phyloP scores from a whole-genome alignment of 2,113 vertebrate genomes.

The Prinia subflava region DNA sequence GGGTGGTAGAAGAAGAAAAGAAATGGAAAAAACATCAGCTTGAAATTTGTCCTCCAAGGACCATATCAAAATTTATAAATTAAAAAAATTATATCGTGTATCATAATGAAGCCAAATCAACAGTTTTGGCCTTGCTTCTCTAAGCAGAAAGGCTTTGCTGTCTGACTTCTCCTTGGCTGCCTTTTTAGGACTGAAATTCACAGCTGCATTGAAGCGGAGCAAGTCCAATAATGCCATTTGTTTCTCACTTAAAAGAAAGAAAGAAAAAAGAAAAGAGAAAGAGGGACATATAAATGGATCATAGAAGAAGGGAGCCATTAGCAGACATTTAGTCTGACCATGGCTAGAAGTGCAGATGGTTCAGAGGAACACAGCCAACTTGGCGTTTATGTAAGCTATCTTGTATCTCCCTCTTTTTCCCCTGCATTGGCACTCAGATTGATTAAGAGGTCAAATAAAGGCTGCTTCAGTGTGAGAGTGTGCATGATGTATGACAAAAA shows the following conservation, averaged over 20 bases:
- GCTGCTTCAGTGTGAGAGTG: conserved; percentile 42
- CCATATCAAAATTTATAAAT: conserved; percentile 59
- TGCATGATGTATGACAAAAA: conserved; percentile 66
- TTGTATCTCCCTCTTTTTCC: conserved; percentile 56
- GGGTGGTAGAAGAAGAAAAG: not conserved
- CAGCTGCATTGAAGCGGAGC: conserved; percentile 58
- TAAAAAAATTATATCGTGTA: conserved; percentile 42
- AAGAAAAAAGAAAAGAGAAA: not conserved
- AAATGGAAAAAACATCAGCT: conserved; percentile 36
- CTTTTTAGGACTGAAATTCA: conserved; percentile 67
- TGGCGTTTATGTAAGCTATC: conserved; percentile 66
- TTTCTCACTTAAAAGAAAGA: conserved; percentile 55
- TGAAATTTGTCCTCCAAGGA: conserved; percentile 39
- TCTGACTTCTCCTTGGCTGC: conserved; percentile 62
- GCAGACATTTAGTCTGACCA: conserved; percentile 72
- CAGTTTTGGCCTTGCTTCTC: conserved; percentile 60
- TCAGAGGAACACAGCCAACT: conserved; percentile 71
- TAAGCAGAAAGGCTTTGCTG: conserved; percentile 48
- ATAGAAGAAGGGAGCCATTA: conserved; percentile 60
- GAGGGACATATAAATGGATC: conserved; percentile 51
- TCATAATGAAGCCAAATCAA: conserved; percentile 65
- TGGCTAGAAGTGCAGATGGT: conserved; percentile 70
- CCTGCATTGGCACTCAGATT: conserved; percentile 56
- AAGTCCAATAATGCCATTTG: conserved; percentile 66
- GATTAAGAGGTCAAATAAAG: conserved; percentile 80